A percentile compares a stretch with the other conserved stretches of the same genome.
phyloP scores from a whole-genome alignment of 2,113 vertebrate species.

The Phaethornis superciliosus region DNA sequence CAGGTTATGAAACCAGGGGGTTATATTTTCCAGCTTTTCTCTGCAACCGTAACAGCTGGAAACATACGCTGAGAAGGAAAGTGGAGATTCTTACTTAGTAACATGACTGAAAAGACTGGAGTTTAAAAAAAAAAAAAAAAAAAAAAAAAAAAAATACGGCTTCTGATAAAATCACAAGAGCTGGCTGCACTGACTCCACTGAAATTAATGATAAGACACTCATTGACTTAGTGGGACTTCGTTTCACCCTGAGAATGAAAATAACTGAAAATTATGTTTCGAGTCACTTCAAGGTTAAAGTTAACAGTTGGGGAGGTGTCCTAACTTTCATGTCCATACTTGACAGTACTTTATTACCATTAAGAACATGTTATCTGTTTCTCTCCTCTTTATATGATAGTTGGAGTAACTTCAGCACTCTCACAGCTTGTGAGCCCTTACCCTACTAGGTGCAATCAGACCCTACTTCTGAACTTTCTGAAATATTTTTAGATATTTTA shows the following conservation, averaged over 20 bases:
- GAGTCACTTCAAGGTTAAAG: background rate
- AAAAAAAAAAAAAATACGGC: background rate
- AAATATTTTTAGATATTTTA: background rate
- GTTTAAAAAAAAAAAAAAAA: background rate
- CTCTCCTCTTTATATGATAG: background rate
- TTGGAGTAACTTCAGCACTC: background rate
- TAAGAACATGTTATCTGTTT: background rate
- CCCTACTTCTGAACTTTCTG: background rate
- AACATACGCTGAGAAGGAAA: background rate
- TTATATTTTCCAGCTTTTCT: conserved; percentile 19
- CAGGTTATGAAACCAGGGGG: background rate
- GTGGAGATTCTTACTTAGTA: background rate
- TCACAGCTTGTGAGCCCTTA: background rate
- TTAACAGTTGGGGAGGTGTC: background rate
- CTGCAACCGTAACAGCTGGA: background rate
- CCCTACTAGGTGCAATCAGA: background rate
- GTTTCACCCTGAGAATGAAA: background rate
- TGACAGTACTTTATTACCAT: background rate
- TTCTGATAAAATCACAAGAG: background rate
- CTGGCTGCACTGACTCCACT: background rate
- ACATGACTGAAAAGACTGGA: background rate
- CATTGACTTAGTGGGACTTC: background rate
- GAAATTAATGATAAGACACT: background rate
- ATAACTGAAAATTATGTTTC: background rate
- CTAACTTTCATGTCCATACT: background rate